Conservation (phyloP, 2,888 invertebrate species). For the Thereva unica region DNA sequence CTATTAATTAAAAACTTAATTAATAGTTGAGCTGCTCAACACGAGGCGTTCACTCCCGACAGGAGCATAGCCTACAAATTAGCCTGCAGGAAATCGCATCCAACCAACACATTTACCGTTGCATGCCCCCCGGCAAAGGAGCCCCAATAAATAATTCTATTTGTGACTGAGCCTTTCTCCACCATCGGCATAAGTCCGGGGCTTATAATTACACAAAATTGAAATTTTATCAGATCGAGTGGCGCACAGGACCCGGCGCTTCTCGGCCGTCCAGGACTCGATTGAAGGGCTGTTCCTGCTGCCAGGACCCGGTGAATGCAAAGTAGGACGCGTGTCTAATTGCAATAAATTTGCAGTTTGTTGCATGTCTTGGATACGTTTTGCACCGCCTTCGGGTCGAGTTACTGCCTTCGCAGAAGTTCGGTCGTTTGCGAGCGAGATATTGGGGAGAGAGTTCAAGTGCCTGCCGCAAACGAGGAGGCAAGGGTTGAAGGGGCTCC, state of each 20-base stretch:
- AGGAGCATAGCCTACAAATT: constrained; percentile 21
- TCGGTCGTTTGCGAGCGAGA: neutral
- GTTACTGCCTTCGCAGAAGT: neutral
- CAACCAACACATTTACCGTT: constrained; percentile 24
- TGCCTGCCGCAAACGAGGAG: neutral
- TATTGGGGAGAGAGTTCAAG: constrained; percentile 3
- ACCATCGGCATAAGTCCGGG: neutral
- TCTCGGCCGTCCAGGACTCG: neutral
- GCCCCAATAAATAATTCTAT: constrained; percentile 34
- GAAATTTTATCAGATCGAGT: constrained; percentile 33
- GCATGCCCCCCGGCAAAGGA: constrained; percentile 19
- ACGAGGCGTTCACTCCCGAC: constrained; percentile 13
- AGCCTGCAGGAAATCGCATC: constrained; percentile 30
- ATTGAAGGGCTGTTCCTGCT: constrained; percentile 3
- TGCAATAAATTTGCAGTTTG: constrained; percentile 34
- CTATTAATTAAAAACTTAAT: constrained; percentile 37
- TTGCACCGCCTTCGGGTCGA: constrained; percentile 12
- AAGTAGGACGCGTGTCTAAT: constrained; percentile 24
- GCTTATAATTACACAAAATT: constrained; percentile 34
- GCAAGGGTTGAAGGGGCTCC: constrained; percentile 1
- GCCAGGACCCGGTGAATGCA: neutral
- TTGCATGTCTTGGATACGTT: constrained; percentile 30
- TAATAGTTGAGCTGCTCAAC: constrained; percentile 28
- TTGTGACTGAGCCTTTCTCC: constrained; percentile 21
- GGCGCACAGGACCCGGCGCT: too few relatives aligned